Base-by-base conservation (phyloP, 2,797 vertebrate species). In the Luscinia luscinia region DNA sequence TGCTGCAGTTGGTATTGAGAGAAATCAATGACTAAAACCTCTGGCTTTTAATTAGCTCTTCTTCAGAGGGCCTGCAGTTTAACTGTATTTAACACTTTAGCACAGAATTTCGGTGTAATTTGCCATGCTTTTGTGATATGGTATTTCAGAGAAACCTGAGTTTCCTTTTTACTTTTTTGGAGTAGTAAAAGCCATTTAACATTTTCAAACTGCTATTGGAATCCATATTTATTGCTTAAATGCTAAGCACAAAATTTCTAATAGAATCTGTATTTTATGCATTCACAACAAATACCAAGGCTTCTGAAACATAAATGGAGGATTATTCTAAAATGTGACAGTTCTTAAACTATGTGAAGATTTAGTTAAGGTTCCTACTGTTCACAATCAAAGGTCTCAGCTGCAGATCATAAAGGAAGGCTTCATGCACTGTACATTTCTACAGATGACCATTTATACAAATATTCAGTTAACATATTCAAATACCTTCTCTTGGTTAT, bases 341-440 rank as follows among this genome's bases (percentile, higher is more conserved):
- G 54, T 86, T 94, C 70, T 84, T 90, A 81, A 94, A 92, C 69
- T 76, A 69, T 54, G 27, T 67, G 62, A 90, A 91, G 93, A 82
- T 95, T 94, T 91, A 94, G 59, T 81, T 86, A 81, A 85, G 92
- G 49, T 66, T 95, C 95, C 91, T 74, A 94, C 89, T 95, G 95
- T 93, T 96, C 68, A 88, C 94, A 93, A 96, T 95, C 94, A 95
- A 96, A 95, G 94, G 93, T 93, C 92, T 96, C 94, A 94, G 95
- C 94, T 96, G 89, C 91, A 94, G 83, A 95, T 86, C 89, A 73
- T 57, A 92, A 88, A 93, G 58, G 51, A 93, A 66, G 45, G 82
- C 83, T 96, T 93, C 67, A 70, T 36, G 75, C 30, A 51, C 73
- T 43, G 9, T 68, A 27, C 59, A 7, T 82, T 96, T 88, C 87